These are phyloP conservation scores for Laticauda laticaudata DNA, from an alignment of 2,113 vertebrate genomes.

Conservation along the genomic window DNA sequence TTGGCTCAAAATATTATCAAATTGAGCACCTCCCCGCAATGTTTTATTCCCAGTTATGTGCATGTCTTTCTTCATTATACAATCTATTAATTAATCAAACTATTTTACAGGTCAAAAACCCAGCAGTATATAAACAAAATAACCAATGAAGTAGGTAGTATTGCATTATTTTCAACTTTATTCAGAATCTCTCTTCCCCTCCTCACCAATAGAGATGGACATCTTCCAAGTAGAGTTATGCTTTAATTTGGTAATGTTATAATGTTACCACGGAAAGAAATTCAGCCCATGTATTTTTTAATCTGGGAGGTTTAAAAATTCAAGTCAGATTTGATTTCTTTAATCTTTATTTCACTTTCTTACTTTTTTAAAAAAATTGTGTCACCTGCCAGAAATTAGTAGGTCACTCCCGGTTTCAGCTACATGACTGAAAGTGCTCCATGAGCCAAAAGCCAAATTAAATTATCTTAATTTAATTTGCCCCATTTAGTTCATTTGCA, in stretches of 20 bases:
- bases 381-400: background rate
- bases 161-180: background rate
- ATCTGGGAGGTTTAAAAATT: background rate
- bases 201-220: background rate
- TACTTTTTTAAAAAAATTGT: background rate
- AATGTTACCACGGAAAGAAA: background rate
- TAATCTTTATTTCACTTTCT: background rate
- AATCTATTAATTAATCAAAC: background rate
- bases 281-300: background rate
- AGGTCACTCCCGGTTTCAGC: background rate
- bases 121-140: background rate
- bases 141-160: background rate
- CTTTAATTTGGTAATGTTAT: background rate
- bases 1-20: background rate
- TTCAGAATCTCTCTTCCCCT: background rate
- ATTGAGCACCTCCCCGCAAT: background rate
- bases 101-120: background rate
- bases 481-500: background rate
- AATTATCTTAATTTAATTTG: background rate
- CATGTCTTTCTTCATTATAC: background rate
- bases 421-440: background rate
- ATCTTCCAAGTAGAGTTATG: background rate
- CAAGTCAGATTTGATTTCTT: too few relatives aligned
- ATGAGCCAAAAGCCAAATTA: background rate
- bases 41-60: background rate